Evolutionary conservation across 2,797 vertebrate genomes (phyloP), one percentile per base, ranked within the genome.

Genomic region (Chiroxiphia lanceolata): DNA sequence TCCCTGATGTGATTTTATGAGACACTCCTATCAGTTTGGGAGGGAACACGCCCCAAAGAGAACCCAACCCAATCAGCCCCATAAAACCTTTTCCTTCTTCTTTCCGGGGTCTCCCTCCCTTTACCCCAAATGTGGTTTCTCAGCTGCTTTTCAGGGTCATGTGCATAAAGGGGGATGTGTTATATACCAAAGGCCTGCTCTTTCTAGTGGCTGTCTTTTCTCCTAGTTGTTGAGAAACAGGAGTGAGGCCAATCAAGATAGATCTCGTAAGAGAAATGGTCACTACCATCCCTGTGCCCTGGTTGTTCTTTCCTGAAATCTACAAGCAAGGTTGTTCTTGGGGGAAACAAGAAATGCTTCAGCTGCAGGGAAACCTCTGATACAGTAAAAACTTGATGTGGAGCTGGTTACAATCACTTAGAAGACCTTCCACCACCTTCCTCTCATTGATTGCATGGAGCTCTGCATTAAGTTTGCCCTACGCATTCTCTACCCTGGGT

Each of bases 61-160:
- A 96, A 97, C 84, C 83, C 95, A 95, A 96, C 95, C 79, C 92
- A 90, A 92, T 95, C 95, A 97, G 90, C 89, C 70, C 81, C 79
- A 74, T 83, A 65, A 93, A 92, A 82, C 40, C 14, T 48, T 60
- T 82, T 75, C 72, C 69, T 29, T 33, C 57, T 81, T 86, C 67
- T 92, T 81, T 48, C n/a, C 74, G 70, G 27, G 45, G 21, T 79
- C 3, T 3, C n/a, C 29, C 25, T 86, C 40, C 48, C 27, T 33
- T 82, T 38, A n/a, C 53, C 81, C 48, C 51, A 83, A 23, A 40
- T 54, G 68, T 59, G 64, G 31, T 91, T 70, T 93, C 61, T 86
- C 78, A 67, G 85, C 91, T 95, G 70, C 81, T 93, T 94, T 93
- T 84, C 93, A 90, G 2, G 47, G 60, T 80, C 7, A 5, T 6